These are phyloP conservation scores for Trinectes maculatus DNA, from an alignment of 2,113 vertebrate genomes.

Conservation along the genomic window DNA sequence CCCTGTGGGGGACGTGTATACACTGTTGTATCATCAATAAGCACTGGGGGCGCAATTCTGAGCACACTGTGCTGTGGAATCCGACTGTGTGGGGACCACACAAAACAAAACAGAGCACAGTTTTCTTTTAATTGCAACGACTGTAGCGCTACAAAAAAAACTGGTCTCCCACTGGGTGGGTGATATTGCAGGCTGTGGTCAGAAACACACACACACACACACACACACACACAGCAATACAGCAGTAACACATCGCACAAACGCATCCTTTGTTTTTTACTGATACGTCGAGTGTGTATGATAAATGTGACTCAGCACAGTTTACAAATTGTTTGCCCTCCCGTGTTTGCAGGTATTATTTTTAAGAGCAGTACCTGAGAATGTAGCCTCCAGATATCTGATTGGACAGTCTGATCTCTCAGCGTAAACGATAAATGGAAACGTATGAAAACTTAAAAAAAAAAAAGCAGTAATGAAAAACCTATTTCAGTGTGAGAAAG, in stretches of 20 bases:
- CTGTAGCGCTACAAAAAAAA: too few species aligned
- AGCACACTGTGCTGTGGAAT: background rate
- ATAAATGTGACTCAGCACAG: slow-evolving; percentile 45
- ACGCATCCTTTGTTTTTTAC: slow-evolving; percentile 25
- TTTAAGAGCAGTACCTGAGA: slow-evolving; percentile 28
- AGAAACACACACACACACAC: background rate
- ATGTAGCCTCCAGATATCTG: slow-evolving; percentile 28
- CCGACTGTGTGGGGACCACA: background rate
- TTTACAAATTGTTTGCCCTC: slow-evolving; percentile 56
- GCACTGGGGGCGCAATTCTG: background rate
- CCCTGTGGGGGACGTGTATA: background rate
- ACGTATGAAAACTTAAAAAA: background rate
- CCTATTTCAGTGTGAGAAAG: background rate
- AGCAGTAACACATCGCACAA: slow-evolving; percentile 11
- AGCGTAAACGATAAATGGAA: background rate
- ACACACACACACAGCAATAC: slow-evolving; percentile 14
- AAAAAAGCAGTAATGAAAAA: background rate
- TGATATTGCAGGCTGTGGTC: background rate
- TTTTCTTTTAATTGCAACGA: background rate
- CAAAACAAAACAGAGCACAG: background rate
- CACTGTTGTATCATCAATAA: background rate
- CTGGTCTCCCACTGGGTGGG: background rate
- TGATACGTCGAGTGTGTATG: slow-evolving; percentile 33
- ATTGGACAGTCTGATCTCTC: background rate
- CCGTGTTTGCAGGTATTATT: slow-evolving; percentile 37